A percentile compares a stretch with the other conserved stretches of the same genome.
Evolutionary conservation across 2,113 vertebrate genomes (phyloP).

Genomic region (Myotis yumanensis): DNA sequence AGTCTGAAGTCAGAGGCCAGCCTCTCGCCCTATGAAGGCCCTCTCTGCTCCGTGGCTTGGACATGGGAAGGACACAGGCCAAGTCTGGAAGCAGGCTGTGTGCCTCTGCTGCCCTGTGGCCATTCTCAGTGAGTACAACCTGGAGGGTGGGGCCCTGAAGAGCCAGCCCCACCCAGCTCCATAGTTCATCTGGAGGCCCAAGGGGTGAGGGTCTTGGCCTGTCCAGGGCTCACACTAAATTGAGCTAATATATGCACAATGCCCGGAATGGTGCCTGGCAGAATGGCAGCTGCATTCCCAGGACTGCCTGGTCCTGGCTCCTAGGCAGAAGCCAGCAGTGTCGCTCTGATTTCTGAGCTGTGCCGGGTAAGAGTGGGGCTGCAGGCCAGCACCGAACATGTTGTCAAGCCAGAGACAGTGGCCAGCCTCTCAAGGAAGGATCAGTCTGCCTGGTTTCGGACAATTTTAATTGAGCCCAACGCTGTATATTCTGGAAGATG

Average conservation of each 20-base stretch:
- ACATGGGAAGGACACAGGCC: accelerated
- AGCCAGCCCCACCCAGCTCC: not conserved
- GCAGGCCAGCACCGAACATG: not conserved
- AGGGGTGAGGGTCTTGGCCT: not conserved
- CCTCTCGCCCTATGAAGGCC: not conserved
- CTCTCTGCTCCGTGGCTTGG: not conserved
- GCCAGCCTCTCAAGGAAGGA: not conserved
- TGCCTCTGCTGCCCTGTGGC: not conserved
- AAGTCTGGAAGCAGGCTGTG: slow-evolving; percentile 35
- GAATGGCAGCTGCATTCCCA: not conserved
- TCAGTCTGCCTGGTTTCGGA: not conserved
- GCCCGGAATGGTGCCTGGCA: accelerated
- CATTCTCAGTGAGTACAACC: not conserved
- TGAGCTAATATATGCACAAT: accelerated
- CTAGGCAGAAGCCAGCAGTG: not conserved
- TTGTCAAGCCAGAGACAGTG: not conserved
- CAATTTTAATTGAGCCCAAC: not conserved
- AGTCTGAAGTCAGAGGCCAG: slow-evolving; percentile 61
- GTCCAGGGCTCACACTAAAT: accelerated
- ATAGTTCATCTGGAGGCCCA: accelerated
- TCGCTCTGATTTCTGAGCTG: not conserved
- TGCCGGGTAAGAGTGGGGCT: not conserved
- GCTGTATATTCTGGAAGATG: not conserved
- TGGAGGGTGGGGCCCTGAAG: not conserved
- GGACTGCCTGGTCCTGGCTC: not conserved